Percentiles rank a stretch among this genome's conserved stretches.
phyloP scores from a whole-genome alignment of 2,113 vertebrate genomes.

The Xenopus borealis region DNA sequence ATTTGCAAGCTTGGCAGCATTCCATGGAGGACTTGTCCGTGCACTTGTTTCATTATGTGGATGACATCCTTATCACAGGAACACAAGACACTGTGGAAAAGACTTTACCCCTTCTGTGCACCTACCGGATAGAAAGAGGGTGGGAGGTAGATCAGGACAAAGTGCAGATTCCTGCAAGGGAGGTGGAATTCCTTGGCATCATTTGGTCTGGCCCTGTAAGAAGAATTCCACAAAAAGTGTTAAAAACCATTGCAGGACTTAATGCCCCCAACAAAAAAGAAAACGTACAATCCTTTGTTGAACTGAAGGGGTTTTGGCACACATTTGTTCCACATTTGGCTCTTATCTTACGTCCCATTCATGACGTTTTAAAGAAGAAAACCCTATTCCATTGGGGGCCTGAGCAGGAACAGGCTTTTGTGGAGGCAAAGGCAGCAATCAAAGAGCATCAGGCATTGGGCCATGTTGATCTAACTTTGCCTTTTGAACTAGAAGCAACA shows the following conservation, averaged over 20 bases:
- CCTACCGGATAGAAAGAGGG: no score
- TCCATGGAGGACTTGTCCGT: no score
- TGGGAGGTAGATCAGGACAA: neutral
- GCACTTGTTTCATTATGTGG: no score
- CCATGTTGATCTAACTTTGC: neutral
- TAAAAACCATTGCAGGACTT: neutral
- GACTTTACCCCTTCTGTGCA: no score
- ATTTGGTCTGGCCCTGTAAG: neutral
- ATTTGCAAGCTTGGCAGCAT: no score
- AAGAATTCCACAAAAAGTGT: neutral
- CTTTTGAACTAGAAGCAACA: neutral
- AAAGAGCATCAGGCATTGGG: neutral
- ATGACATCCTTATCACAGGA: no score
- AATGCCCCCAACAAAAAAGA: neutral
- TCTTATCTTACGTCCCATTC: neutral
- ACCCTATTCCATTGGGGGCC: neutral
- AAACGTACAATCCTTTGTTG: neutral
- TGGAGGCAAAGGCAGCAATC: neutral
- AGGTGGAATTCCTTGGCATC: neutral
- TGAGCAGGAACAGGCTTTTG: neutral
- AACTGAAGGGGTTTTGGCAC: neutral
- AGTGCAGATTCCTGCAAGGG: neutral
- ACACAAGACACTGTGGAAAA: no score
- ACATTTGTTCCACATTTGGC: neutral
- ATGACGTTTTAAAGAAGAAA: neutral